Percentiles rank a stretch among this genome's conserved stretches.
These are phyloP conservation scores for Drosophila anomelani DNA, from an alignment of 2,888 invertebrate genomes.

Conservation along the genomic window DNA sequence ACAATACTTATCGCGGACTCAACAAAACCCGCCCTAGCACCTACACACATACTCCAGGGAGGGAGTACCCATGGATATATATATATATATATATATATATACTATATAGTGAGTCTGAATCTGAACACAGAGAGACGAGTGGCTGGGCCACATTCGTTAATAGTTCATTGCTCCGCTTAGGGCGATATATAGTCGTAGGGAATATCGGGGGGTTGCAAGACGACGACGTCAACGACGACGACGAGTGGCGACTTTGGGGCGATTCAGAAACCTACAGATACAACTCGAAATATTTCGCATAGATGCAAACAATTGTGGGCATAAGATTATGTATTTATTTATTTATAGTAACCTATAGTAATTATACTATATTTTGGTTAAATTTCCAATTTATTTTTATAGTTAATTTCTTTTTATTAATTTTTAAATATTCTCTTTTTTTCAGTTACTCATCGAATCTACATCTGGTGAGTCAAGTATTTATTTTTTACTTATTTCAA, in stretches of 20 bases:
- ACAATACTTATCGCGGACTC: slow-evolving; percentile 61
- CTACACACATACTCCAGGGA: slow-evolving; percentile 36
- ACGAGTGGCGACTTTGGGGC: slow-evolving; percentile 51
- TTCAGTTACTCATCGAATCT: not conserved
- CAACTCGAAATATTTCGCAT: slow-evolving; percentile 22
- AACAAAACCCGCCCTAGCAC: slow-evolving; percentile 28
- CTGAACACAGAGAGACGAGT: slow-evolving; percentile 40
- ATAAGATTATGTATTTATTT: not conserved
- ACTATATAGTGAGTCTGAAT: slow-evolving; percentile 26
- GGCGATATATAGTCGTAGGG: slow-evolving; percentile 51
- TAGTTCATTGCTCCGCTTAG: slow-evolving; percentile 75
- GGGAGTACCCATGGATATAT: slow-evolving; percentile 19
- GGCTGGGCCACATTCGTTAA: slow-evolving; percentile 68
- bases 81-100: not conserved
- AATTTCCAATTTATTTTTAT: not conserved
- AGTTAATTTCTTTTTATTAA: not conserved
- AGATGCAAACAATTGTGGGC: slow-evolving; percentile 21
- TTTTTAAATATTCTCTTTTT: not conserved
- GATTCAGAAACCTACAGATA: slow-evolving; percentile 47
- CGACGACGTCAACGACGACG: slow-evolving; percentile 9
- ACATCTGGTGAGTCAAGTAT: not conserved
- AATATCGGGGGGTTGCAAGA: slow-evolving; percentile 27
- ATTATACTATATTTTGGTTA: not conserved
- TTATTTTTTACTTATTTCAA: not conserved
- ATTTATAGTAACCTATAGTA: not conserved